Base-by-base conservation (phyloP, 2,113 vertebrate genomes). In the Osmerus eperlanus region DNA sequence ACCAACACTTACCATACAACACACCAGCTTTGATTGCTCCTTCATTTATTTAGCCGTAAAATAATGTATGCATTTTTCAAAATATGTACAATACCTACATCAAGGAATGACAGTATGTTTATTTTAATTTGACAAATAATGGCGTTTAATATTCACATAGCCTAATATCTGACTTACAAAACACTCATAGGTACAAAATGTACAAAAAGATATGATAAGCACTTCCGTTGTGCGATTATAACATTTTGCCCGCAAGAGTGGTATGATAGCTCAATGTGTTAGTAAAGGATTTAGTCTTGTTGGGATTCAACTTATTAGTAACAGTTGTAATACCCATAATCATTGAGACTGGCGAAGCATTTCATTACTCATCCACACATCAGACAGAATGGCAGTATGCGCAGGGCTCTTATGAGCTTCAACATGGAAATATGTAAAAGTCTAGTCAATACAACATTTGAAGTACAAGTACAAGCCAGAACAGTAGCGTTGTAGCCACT, bases 61-160 rank as follows among this genome's bases (percentile, higher is more conserved):
- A 47, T 47, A 9, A 47, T 47, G 41, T 47, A 47, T 47, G 41
- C 41, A 47, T 47, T 47, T 47, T 47, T 12, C 41, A 47, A 47
- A 47, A 47, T 12, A 47, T 47, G 41, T 47, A 47, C 8, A 15
- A 32, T 16, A 12, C 25, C 25, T 32, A 16, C 15, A 64, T 68
- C 53, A 56, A 56, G 16, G 67, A 52, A 68, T 56, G 25, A 18
- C 53, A 56, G 67, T 25, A 68, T 54, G 23, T 68, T 36, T 68
- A 55, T 68, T 68, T 54, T 14, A 68, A 68, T 53, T 18, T 29
- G 14, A 55, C 19, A 28, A 54, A 68, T 25, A 56, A 2, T 6
- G 23, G n/a, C 21, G 55, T n/a, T 55, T 52, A 56, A 56, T 36
- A 47, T 9, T 67, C 47, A 25, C 64, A 52, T 5, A 12, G 21